A percentile compares a stretch with the other conserved stretches of the same genome.
These are phyloP conservation scores for Homarus americanus DNA, from an alignment of 1,140 invertebrate genomes.

Conservation along the genomic window DNA sequence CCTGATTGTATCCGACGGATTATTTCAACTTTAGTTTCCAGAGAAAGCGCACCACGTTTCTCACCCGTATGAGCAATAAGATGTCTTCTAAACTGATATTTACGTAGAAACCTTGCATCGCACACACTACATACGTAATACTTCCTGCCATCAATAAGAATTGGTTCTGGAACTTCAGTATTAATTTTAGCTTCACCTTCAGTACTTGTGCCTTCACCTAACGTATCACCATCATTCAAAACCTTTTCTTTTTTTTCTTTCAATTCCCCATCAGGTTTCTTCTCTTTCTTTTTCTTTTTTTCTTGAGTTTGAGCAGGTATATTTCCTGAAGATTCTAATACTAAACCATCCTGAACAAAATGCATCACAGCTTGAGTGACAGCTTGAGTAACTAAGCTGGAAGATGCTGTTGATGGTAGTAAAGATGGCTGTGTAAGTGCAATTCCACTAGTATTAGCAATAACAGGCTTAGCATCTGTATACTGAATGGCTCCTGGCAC, in stretches of 20 bases:
- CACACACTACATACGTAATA: constrained; percentile 49
- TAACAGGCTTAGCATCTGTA: constrained; percentile 34
- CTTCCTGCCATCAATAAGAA: constrained; percentile 62
- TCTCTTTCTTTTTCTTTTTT: constrained; percentile 63
- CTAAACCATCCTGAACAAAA: constrained; percentile 50
- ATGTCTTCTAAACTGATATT: constrained; percentile 72
- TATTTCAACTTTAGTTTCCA: constrained; percentile 73
- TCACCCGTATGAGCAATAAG: constrained; percentile 69
- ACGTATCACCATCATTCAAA: neutral
- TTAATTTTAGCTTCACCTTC: constrained; percentile 32
- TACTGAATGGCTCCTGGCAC: constrained; percentile 49
- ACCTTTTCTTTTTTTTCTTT: constrained; percentile 45
- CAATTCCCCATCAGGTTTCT: constrained; percentile 33
- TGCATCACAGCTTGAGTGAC: constrained; percentile 55
- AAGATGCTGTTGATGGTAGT: constrained; percentile 20
- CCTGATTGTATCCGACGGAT: constrained; percentile 71
- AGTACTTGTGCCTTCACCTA: constrained; percentile 38
- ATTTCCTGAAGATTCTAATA: constrained; percentile 24
- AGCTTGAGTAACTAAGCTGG: constrained; percentile 27
- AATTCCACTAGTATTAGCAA: constrained; percentile 14
- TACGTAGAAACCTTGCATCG: constrained; percentile 56
- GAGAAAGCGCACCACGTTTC: constrained; percentile 73
- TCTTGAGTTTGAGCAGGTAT: constrained; percentile 26
- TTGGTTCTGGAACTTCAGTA: constrained; percentile 50
- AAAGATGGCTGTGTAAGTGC: constrained; percentile 33